Percentiles rank a stretch among this genome's conserved stretches.
Evolutionary conservation across 1,140 invertebrate genomes (phyloP).

Genomic region (Plutomurus gul): DNA sequence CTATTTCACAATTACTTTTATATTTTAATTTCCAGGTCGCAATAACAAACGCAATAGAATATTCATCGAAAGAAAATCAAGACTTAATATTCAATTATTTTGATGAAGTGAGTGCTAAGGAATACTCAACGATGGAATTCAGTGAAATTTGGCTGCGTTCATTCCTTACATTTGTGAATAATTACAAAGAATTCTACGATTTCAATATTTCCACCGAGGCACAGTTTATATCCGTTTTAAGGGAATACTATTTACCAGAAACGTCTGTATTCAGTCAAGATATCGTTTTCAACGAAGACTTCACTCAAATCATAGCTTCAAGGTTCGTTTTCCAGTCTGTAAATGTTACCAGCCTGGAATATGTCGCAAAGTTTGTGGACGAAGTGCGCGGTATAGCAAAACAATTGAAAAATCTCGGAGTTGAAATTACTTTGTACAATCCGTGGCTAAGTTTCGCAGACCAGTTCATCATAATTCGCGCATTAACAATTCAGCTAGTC

Average conservation of each 20-base stretch:
- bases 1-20: neutral
- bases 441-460: conserved; percentile 94
- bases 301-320: conserved; percentile 75
- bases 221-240: conserved; percentile 73
- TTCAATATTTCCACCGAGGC: conserved; percentile 74
- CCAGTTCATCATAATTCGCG: conserved; percentile 88
- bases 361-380: conserved; percentile 85
- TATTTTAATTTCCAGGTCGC: conserved; percentile 60
- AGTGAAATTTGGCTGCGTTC: conserved; percentile 84
- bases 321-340: conserved; percentile 87
- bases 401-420: conserved; percentile 68
- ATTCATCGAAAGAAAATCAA: conserved; percentile 62
- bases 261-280: conserved; percentile 74
- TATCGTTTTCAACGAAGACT: conserved; percentile 79
- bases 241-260: conserved; percentile 76
- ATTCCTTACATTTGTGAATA: conserved; percentile 75
- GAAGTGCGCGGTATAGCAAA: conserved; percentile 76
- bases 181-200: conserved; percentile 74
- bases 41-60: conserved; percentile 43
- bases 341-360: conserved; percentile 82
- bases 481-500: conserved; percentile 90
- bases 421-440: conserved; percentile 75
- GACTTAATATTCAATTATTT: conserved; percentile 82
- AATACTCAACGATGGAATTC: conserved; percentile 70
- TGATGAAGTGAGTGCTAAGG: conserved; percentile 74